A percentile compares a stretch with the other conserved stretches of the same genome.
phyloP scores from a whole-genome alignment of 2,888 invertebrate species.

The Itoplectis maculator region DNA sequence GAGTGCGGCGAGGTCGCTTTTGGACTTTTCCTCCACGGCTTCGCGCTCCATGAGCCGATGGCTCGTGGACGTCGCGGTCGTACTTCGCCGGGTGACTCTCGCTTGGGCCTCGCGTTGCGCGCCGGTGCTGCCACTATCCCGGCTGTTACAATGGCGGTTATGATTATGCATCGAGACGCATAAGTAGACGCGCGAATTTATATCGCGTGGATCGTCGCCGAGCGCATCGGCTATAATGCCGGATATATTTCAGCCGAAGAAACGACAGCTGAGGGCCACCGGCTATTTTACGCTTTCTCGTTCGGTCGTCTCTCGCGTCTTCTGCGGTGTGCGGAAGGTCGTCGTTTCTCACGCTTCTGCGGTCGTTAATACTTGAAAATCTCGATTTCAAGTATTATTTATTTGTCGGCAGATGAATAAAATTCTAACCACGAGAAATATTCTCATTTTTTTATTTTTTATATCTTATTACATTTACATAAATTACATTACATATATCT shows the following conservation, averaged over 20 bases:
- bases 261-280: conserved; percentile 61
- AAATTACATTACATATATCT: too few species aligned
- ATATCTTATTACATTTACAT: too few species aligned
- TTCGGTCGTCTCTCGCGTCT: too few species aligned
- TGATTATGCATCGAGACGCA: conserved; percentile 14
- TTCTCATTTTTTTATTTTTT: too few species aligned
- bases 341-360: too few species aligned
- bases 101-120: not conserved
- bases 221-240: not conserved
- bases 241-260: conserved; percentile 47
- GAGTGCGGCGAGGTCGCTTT: conserved; percentile 38
- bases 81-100: conserved; percentile 26
- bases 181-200: conserved; percentile 20
- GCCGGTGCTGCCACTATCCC: not conserved
- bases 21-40: conserved; percentile 14
- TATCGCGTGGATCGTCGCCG: conserved; percentile 14
- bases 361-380: too few species aligned
- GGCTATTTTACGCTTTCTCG: conserved; percentile 56
- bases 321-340: too few species aligned
- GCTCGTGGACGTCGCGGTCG: not conserved
- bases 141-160: too few species aligned
- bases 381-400: too few species aligned
- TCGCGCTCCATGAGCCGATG: conserved; percentile 13
- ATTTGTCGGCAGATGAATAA: too few species aligned
- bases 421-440: too few species aligned